These are phyloP conservation scores for Selene dorsalis DNA, from an alignment of 2,797 vertebrate species.

Conservation along the genomic window DNA sequence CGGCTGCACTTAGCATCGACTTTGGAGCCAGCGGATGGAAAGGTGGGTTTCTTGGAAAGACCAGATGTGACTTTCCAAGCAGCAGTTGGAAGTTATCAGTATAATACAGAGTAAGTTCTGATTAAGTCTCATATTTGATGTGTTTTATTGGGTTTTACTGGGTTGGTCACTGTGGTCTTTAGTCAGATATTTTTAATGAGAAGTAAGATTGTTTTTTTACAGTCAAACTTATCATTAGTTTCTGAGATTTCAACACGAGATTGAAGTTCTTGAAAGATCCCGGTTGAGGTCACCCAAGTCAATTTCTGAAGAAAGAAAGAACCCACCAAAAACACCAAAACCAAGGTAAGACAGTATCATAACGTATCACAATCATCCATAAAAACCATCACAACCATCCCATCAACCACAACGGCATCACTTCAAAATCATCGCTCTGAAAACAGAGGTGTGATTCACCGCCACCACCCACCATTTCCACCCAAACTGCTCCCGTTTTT, in stretches of 20 bases:
- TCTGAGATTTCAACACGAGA: slow-evolving; percentile 17
- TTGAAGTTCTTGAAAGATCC: slow-evolving; percentile 26
- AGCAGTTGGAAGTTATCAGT: slow-evolving; percentile 28
- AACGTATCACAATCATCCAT: slow-evolving; percentile 67
- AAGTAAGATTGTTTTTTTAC: slow-evolving; percentile 10
- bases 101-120: slow-evolving; percentile 49
- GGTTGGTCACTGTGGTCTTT: slow-evolving; percentile 26
- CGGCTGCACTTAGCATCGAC: slow-evolving; percentile 32
- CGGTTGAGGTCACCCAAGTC: neutral
- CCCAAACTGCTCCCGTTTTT: slow-evolving; percentile 49
- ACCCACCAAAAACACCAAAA: neutral
- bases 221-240: slow-evolving; percentile 21
- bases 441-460: slow-evolving; percentile 45
- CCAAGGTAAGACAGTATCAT: slow-evolving; percentile 70
- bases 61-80: slow-evolving; percentile 41
- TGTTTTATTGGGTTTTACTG: slow-evolving; percentile 17
- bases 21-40: slow-evolving; percentile 44
- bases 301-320: slow-evolving; percentile 19
- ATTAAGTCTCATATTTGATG: slow-evolving; percentile 23
- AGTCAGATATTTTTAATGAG: slow-evolving; percentile 6
- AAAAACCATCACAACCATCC: slow-evolving; percentile 59
- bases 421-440: slow-evolving; percentile 59
- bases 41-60: slow-evolving; percentile 62
- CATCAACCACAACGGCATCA: slow-evolving; percentile 49
- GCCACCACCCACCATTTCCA: slow-evolving; percentile 38